Base-by-base conservation (phyloP, 2,113 vertebrate genomes). In the Apodemus sylvaticus region DNA sequence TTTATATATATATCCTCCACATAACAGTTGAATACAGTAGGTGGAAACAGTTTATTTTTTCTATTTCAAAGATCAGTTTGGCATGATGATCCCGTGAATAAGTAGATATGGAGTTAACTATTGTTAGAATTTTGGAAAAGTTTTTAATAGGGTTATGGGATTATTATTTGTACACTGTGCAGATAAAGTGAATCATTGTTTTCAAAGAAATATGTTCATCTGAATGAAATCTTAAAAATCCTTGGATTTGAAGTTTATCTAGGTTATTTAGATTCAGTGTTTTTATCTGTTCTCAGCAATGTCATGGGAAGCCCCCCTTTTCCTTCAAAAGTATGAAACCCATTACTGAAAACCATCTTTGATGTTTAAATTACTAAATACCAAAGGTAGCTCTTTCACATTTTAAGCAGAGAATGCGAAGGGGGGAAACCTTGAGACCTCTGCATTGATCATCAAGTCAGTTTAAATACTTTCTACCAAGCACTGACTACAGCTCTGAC, bases 321-420 rank as follows among this genome's bases (percentile, higher is more conserved):
- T 70, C 39, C 86, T 90, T 97, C 68, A 71, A 83, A 96, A 96
- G 53, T 96, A 62, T 95, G 58, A 96, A 97, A 95, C 71, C 42
- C 68, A 42, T 96, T 95, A 89, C 78, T 96, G 93, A 71, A 96
- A 96, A 86, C 42, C 19, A 9, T 91, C 93, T 97, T 97, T 97
- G 95, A 97, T 91, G 93, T 97, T 96, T 96, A 97, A 96, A 94
- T 97, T 97, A 95, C 92, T 86, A 13, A 93, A 93, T 94, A 92
- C 96, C 90, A 97, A 92, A 97, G 58, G 88, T 91, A 93, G 91
- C 68, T 96, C 45, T 97, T 96, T 96, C 51, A 87, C 76, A 76
- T 97, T 95, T 94, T 89, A 74, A 48, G 77, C 74, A 36, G 19
- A 91, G n/a, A 89, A 14, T 74, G 42, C 89, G 60, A 87, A 93